Conservation (phyloP, 2,113 vertebrate genomes). For the Oryctolagus cuniculus region DNA sequence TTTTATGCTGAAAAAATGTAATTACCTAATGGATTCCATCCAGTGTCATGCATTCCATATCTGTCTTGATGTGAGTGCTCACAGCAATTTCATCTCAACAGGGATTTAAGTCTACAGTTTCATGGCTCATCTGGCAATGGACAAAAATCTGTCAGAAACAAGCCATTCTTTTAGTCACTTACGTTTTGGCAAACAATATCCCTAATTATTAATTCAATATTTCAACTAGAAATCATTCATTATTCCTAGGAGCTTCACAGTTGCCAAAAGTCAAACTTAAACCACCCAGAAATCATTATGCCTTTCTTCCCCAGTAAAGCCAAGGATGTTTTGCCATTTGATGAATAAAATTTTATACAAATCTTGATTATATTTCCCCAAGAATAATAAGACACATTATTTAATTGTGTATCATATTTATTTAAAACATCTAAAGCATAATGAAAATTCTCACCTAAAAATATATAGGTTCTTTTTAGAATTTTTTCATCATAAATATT, state of each 20-base stretch:
- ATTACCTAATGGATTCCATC: conserved; percentile 8
- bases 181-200: background rate
- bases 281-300: background rate
- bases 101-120: background rate
- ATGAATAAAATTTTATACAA: background rate
- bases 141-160: background rate
- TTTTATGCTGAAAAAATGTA: conserved; percentile 29
- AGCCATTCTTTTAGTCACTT: conserved; percentile 1
- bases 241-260: conserved; percentile 20
- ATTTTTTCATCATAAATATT: background rate
- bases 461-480: background rate
- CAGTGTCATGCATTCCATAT: too few species aligned
- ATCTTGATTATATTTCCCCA: conserved; percentile 8
- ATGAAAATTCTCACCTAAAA: background rate
- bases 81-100: background rate
- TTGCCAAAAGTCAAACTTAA: conserved; percentile 37
- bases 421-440: conserved; percentile 55
- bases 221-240: background rate
- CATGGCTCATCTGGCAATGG: background rate
- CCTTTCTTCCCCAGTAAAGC: background rate
- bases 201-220: conserved; percentile 51
- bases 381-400: background rate
- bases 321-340: background rate
- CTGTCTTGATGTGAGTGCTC: background rate
- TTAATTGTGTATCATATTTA: background rate